Percentiles rank a stretch among this genome's conserved stretches.
phyloP scores from a whole-genome alignment of 1,140 invertebrate genomes.

The Apis mellifera region Amel_HAv3.1 CM009939.2:10712501-10713000 shows the following conservation, averaged over 20 bases:
- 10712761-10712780: constrained; percentile 51
- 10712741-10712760: neutral
- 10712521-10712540: neutral
- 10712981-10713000: neutral
- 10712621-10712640: constrained; percentile 29
- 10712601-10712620: constrained; percentile 32
- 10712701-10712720: constrained; percentile 9
- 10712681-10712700: neutral
- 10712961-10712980: neutral
- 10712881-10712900: constrained; percentile 2
- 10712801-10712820: constrained; percentile 54
- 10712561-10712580: constrained; percentile 8
- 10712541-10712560: too few species aligned
- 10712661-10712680: neutral
- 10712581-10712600: constrained; percentile 31
- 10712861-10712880: constrained; percentile 31
- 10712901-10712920: constrained; percentile 18
- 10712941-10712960: neutral
- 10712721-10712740: neutral
- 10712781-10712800: constrained; percentile 67
- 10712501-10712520: constrained; percentile 14
- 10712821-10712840: neutral
- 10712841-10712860: constrained; percentile 33
- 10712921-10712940: too few species aligned
- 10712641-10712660: constrained; percentile 2